Evolutionary conservation across 2,113 vertebrate genomes (phyloP).

Genomic region (Melospiza georgiana): DNA sequence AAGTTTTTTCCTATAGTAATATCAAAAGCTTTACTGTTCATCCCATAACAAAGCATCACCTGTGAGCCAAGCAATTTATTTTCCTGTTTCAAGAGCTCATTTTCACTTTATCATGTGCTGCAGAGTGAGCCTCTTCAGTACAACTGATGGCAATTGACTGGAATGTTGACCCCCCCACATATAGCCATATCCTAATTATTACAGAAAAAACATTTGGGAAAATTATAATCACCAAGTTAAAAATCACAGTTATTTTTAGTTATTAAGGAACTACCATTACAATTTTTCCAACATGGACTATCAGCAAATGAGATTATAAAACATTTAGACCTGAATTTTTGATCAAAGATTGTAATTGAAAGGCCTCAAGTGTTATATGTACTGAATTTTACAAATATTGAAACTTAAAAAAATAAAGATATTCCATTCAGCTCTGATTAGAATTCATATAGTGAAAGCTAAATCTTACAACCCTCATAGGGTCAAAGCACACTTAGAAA

Average conservation of each 20-base stretch:
- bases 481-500: background rate
- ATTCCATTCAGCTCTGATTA: background rate
- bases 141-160: background rate
- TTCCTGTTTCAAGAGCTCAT: background rate
- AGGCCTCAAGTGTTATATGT: background rate
- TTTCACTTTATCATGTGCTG: background rate
- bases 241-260: background rate
- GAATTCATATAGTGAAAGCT: background rate
- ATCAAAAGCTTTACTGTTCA: background rate
- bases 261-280: background rate
- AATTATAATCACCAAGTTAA: background rate
- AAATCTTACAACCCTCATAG: background rate
- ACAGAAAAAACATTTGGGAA: background rate
- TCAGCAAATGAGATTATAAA: background rate
- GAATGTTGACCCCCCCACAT: background rate
- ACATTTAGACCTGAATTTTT: background rate
- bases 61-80: background rate
- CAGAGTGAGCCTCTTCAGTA: background rate
- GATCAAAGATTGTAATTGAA: background rate
- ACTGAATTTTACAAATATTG: background rate
- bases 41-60: background rate
- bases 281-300: background rate
- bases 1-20: background rate
- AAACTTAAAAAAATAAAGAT: background rate
- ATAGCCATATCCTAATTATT: background rate